Percentiles rank a stretch among this genome's conserved stretches.
Conservation (phyloP, 2,113 vertebrate genomes). For the Geothlypis trichas region DNA sequence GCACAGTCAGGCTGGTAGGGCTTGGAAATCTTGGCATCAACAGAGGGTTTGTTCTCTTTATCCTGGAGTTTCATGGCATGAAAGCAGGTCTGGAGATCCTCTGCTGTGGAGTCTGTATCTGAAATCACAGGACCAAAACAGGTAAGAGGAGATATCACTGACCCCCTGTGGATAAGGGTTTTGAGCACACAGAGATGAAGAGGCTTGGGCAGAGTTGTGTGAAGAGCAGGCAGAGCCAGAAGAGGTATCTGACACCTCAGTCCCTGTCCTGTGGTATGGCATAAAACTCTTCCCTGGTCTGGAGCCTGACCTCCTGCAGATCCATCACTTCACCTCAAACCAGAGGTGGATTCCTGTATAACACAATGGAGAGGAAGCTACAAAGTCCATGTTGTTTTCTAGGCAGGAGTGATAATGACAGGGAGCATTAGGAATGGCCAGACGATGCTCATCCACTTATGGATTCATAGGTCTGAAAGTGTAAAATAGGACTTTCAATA, state of each 20-base stretch:
- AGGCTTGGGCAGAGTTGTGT: fast-evolving
- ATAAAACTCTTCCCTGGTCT: neutral
- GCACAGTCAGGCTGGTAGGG: neutral
- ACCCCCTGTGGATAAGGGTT: fast-evolving
- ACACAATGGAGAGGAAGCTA: neutral
- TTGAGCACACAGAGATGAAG: neutral
- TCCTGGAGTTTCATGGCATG: neutral
- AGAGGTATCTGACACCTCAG: neutral
- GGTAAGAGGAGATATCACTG: neutral
- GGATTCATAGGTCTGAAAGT: neutral
- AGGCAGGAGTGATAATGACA: neutral
- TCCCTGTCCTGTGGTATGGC: neutral
- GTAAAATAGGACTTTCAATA: neutral
- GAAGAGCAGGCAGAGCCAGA: neutral
- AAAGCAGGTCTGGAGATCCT: neutral
- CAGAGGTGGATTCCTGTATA: neutral
- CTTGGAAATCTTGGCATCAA: neutral
- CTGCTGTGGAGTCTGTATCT: too few relatives aligned
- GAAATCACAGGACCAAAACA: neutral
- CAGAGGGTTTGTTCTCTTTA: neutral
- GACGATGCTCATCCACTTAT: neutral
- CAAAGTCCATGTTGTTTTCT: neutral
- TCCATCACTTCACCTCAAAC: neutral
- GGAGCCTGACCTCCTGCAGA: neutral
- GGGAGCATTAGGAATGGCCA: neutral